Evolutionary conservation across 2,797 vertebrate genomes (phyloP), one percentile per base, ranked within the genome.

Genomic region (Taenioides sp.): DNA sequence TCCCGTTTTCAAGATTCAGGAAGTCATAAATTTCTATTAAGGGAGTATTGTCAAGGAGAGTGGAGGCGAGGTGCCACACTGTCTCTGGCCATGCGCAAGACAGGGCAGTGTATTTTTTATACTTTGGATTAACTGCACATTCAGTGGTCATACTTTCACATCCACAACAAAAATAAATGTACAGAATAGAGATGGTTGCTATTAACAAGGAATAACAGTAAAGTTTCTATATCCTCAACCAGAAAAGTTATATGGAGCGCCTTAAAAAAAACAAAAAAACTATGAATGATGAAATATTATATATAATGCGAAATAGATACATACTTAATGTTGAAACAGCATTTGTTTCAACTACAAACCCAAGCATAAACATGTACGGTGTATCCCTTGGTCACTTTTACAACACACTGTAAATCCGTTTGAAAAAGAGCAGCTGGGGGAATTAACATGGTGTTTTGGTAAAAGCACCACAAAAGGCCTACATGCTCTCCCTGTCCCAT

Each of bases 1-100:
- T 81, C 80, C 57, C 84, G 18, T 87, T 85, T 85, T 83, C 81
- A 86, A 84, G 79, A 85, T 84, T 84, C 90, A 92, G 93, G 92
- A 94, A 94, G 93, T 83, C 86, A 92, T 94, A 93, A 93, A 94
- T 93, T 80, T 81, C 73, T 83, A 89, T 92, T 88, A 89, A 89
- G 87, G 83, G 82, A 84, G 84, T 43, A 65, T 71, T 31, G 27
- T 76, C 83, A 80, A 66, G 86, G 80, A 25, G 7, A 71, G 76
- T 82, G 65, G 80, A 74, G 77, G 76, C 9, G 85, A 87, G 90
- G 88, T 89, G 90, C 89, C 89, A 83, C 86, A 73, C 88, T 80
- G 89, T 91, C 90, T 87, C 89, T 86, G 65, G 2, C 78, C 71
- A 40, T 69, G 76, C 78, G 83, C 64, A 67, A 34, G 18, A 34